phyloP scores from a whole-genome alignment of 2,113 vertebrate species.

The Electrona antarctica region DNA sequence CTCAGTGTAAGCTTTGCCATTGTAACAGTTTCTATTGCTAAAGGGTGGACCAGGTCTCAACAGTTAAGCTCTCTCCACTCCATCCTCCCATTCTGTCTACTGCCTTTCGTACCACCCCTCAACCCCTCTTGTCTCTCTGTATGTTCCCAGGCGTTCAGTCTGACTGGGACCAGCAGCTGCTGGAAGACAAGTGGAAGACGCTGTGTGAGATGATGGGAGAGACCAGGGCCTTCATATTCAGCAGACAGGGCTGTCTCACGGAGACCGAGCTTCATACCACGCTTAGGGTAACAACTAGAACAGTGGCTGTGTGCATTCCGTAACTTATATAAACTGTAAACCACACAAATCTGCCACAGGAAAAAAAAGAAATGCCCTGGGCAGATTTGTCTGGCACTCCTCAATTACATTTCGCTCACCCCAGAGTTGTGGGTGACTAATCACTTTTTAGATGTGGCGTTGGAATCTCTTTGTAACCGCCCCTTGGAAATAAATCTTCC shows the following conservation, averaged over 20 bases:
- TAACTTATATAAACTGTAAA: neutral
- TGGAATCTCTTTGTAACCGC: no score
- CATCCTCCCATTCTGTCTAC: neutral
- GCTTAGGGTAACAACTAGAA: conserved; percentile 81
- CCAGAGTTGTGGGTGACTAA: no score
- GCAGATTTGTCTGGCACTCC: no score
- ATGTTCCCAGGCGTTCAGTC: conserved; percentile 65
- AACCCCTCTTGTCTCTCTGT: neutral
- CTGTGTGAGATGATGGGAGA: conserved; percentile 83
- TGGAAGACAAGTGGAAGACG: conserved; percentile 83
- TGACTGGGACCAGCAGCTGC: conserved; percentile 69
- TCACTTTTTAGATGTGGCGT: no score
- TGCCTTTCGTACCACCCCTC: neutral
- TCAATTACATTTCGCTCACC: no score
- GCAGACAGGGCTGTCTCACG: conserved; percentile 84
- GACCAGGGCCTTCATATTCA: conserved; percentile 87
- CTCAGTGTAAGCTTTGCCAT: no score
- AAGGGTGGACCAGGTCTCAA: no score
- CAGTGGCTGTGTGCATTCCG: neutral
- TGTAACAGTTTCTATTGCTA: no score
- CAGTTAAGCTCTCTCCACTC: neutral
- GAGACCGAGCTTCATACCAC: conserved; percentile 84
- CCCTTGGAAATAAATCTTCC: no score
- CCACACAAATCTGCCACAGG: no score
- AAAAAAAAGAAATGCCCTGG: no score